phyloP scores from a whole-genome alignment of 2,113 vertebrate species.

The Crotophaga sulcirostris region DNA sequence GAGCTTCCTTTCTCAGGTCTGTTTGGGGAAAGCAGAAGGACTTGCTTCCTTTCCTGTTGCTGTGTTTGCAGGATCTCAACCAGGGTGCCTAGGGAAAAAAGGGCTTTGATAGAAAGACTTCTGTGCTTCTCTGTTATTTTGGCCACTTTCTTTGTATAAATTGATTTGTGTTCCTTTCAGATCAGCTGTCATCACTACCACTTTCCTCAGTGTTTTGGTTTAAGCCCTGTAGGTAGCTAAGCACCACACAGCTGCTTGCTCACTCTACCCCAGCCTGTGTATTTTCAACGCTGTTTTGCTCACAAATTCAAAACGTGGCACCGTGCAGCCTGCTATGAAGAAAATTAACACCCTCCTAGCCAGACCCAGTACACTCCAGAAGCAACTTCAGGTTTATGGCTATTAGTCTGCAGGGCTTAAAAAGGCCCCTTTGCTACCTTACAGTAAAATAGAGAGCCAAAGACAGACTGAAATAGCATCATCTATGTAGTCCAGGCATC shows the following conservation, averaged over 20 bases:
- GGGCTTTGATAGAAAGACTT: background rate
- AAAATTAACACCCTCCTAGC: background rate
- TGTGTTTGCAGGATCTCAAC: background rate
- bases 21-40: background rate
- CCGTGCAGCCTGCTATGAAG: background rate
- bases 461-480: background rate
- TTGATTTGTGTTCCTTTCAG: slow-evolving; percentile 4
- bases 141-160: background rate
- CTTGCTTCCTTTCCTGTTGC: background rate
- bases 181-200: background rate
- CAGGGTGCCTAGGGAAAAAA: background rate
- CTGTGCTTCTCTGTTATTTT: background rate
- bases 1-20: background rate
- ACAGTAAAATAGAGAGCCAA: background rate
- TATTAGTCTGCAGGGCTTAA: background rate
- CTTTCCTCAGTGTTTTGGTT: background rate
- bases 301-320: background rate
- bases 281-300: background rate
- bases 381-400: background rate
- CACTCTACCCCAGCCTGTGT: background rate
- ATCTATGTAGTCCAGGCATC: background rate
- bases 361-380: background rate
- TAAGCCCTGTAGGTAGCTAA: background rate
- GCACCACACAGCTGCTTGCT: background rate
- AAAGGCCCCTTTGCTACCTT: background rate